Evolutionary conservation across 1,140 invertebrate genomes (phyloP).

Genomic region (Tetramorium simillimum): DNA sequence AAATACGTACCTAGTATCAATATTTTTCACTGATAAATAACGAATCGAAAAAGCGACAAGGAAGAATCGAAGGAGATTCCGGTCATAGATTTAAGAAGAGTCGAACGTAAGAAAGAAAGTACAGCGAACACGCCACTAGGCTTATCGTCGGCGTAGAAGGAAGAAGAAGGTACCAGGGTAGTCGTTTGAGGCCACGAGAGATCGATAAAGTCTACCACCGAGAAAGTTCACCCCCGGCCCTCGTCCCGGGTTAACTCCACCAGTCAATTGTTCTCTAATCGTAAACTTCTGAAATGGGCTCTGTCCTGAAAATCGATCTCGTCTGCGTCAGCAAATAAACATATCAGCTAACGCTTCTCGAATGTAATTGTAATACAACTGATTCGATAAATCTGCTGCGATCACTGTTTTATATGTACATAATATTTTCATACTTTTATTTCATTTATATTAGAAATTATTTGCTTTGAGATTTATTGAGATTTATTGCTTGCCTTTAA

Average conservation of each 20-base stretch:
- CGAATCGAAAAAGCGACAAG: neutral
- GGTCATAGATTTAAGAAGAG: conserved; percentile 54
- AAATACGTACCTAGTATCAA: neutral
- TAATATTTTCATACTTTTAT: neutral
- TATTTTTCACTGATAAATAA: conserved; percentile 16
- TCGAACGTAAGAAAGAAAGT: conserved; percentile 62
- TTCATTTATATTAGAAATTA: neutral
- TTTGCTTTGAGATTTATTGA: too few relatives aligned
- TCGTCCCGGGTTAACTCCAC: conserved; percentile 67
- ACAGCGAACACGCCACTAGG: conserved; percentile 65
- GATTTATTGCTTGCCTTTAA: neutral
- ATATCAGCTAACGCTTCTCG: conserved; percentile 30
- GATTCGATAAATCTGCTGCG: neutral
- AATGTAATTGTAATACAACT: conserved; percentile 8
- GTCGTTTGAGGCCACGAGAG: conserved; percentile 73
- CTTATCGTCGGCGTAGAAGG: conserved; percentile 69
- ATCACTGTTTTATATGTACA: neutral
- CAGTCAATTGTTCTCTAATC: conserved; percentile 76
- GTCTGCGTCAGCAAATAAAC: conserved; percentile 50
- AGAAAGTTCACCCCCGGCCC: conserved; percentile 69
- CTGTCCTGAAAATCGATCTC: conserved; percentile 68
- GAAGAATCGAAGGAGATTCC: conserved; percentile 20
- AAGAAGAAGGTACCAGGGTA: conserved; percentile 75
- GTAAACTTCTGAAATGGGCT: conserved; percentile 72
- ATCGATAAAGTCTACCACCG: conserved; percentile 76